Base-by-base conservation (phyloP, 2,113 vertebrate genomes). In the Natator depressus region DNA sequence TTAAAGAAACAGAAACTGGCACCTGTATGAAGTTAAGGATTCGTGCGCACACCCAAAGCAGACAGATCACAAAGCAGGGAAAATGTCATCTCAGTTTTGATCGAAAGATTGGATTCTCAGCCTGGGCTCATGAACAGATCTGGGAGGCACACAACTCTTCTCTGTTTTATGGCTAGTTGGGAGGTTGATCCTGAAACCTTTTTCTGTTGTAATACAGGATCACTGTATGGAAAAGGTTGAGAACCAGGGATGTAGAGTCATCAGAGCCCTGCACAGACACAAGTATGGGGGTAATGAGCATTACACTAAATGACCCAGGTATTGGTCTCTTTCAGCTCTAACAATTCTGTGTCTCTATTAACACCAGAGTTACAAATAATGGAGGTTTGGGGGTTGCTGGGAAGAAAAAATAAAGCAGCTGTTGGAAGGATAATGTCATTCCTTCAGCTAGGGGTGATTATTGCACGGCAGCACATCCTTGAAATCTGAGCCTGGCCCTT, bases 381-480 rank as follows among this genome's bases (percentile, higher is more conserved):
- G 42, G 55, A 72, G 84, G 92, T 86, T 82, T 38, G 25, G 19
- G 84, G 29, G 8, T 49, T 89, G n/a, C 50, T 13, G 3, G 59
- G 11, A 94, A 92, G 59, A 65, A 93, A 96, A 91, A 92, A 69
- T 10, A 80, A 85, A 95, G 31, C 29, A 53, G 22, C 51, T 84
- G 1, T 49, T 78, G 53, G 24, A 93, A 94, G 53, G 82, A 94
- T 89, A 50, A 85, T 16, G 59, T 53, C 35, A 25, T 79, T 47
- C 83, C 25, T 42, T 57, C n/a, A 49, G 10, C 35, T 38, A 54
- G 8, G 8, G 25, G 22, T 51, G 62, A 78, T 94, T 93, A 85
- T 25, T 46, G 50, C 17, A 90, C 25, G 51, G 31, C 78, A 75
- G 69, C 53, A 27, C 35, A 79, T 22, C n/a, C 83, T 84, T 91